Evolutionary conservation across 1,140 invertebrate species (phyloP).

Genomic region (Drosophila rhopaloa): DNA sequence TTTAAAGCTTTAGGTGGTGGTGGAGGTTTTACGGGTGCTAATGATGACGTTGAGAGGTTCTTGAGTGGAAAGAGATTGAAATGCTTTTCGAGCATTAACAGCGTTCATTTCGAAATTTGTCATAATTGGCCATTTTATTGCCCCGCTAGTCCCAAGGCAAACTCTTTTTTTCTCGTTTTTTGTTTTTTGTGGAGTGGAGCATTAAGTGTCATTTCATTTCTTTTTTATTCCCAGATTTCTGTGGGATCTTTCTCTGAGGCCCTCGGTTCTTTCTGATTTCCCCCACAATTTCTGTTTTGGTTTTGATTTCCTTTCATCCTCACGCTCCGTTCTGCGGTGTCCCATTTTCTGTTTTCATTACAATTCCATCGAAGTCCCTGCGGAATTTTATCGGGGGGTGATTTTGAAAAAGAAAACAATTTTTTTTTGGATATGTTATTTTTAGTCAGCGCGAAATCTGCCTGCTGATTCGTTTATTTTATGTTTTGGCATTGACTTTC

Average conservation of each 20-base stretch:
- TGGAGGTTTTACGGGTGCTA: slow-evolving; percentile 58
- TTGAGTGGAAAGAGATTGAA: slow-evolving; percentile 48
- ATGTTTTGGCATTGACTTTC: slow-evolving; percentile 29
- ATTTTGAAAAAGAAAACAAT: slow-evolving; percentile 22
- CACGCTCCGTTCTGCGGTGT: slow-evolving; percentile 27
- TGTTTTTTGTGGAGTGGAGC: slow-evolving; percentile 33
- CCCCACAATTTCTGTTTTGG: slow-evolving; percentile 25
- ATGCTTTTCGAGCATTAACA: slow-evolving; percentile 44
- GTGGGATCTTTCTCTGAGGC: slow-evolving; percentile 6
- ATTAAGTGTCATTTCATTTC: slow-evolving; percentile 46
- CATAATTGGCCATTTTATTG: slow-evolving; percentile 77
- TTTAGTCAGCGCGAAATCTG: slow-evolving; percentile 61
- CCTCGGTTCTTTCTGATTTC: slow-evolving; percentile 16
- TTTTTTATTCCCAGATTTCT: slow-evolving; percentile 55
- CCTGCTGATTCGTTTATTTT: slow-evolving; percentile 11
- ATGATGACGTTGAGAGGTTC: slow-evolving; percentile 69
- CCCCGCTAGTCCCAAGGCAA: slow-evolving; percentile 14
- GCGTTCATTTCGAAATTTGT: slow-evolving; percentile 72
- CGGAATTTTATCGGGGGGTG: slow-evolving; percentile 8
- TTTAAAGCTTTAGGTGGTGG: slow-evolving; percentile 5
- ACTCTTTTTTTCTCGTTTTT: slow-evolving; percentile 12
- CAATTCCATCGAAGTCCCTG: slow-evolving; percentile 53
- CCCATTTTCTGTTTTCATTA: slow-evolving; percentile 57
- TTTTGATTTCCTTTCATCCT: slow-evolving; percentile 60
- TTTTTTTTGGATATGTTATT: slow-evolving; percentile 45